phyloP scores from a whole-genome alignment of 2,113 vertebrate species.

The Epinephelus fuscoguttatus region DNA sequence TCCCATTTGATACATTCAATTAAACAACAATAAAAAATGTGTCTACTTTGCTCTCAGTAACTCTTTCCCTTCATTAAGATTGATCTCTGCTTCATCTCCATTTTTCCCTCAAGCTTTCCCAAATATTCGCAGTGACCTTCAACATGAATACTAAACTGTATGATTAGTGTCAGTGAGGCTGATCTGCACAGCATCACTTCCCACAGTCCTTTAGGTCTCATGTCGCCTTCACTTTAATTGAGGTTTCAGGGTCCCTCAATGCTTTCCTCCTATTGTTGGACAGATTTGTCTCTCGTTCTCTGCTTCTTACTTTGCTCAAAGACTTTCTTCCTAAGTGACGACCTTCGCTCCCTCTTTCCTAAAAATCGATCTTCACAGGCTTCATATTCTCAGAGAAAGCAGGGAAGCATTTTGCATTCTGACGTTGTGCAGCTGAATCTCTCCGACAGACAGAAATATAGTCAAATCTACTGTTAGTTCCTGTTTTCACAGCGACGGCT shows the following conservation, averaged over 20 bases:
- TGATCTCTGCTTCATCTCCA: not conserved
- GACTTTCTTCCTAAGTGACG: not conserved
- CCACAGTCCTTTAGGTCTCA: not conserved
- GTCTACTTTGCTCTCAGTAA: not conserved
- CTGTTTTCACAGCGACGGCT: not conserved
- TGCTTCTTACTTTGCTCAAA: not conserved
- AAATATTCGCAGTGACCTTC: not conserved
- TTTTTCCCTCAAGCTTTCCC: not conserved
- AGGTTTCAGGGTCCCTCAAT: not conserved
- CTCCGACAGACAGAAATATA: not conserved
- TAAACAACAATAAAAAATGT: not conserved
- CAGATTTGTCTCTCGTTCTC: not conserved
- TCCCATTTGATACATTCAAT: not conserved
- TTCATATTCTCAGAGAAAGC: constrained; percentile 21
- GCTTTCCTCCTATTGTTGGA: not conserved
- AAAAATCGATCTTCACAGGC: not conserved
- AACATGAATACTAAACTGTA: not conserved
- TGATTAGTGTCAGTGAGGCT: not conserved
- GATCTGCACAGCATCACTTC: not conserved
- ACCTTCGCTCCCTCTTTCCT: not conserved
- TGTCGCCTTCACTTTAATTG: not conserved
- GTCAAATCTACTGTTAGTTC: not conserved
- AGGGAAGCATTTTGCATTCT: not conserved
- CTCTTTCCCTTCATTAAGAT: not conserved
- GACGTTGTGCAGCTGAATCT: not conserved